These are phyloP conservation scores for Blastobasis lacticolella DNA, from an alignment of 2,888 invertebrate genomes.

Conservation along the genomic window DNA sequence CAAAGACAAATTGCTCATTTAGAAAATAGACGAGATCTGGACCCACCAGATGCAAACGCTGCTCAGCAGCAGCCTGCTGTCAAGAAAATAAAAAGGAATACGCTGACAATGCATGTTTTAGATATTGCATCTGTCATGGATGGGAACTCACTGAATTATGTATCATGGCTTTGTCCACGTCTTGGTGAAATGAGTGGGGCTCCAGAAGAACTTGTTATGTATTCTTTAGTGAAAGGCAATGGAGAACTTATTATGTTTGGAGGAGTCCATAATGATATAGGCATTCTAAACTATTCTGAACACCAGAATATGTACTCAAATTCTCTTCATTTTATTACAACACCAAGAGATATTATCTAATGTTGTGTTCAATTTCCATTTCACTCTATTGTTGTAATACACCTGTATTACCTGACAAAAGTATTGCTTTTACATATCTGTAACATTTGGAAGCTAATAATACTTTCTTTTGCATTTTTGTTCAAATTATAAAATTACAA, in stretches of 20 bases:
- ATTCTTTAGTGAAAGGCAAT: constrained; percentile 90
- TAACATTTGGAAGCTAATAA: too few species aligned
- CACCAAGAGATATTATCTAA: constrained; percentile 80
- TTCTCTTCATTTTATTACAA: constrained; percentile 83
- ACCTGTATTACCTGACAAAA: too few species aligned
- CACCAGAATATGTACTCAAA: constrained; percentile 82
- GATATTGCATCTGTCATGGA: constrained; percentile 84
- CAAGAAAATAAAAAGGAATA: constrained; percentile 78
- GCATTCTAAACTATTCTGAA: constrained; percentile 73
- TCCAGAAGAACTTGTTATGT: constrained; percentile 93
- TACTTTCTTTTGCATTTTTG: too few species aligned
- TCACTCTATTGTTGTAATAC: too few species aligned
- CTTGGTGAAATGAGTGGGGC: constrained; percentile 78
- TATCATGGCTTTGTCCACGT: constrained; percentile 81
- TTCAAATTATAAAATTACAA: constrained; percentile 8
- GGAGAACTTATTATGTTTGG: constrained; percentile 97
- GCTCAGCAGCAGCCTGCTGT: constrained; percentile 55
- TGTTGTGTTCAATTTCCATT: too few species aligned
- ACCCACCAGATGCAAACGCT: constrained; percentile 41
- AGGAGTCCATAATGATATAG: constrained; percentile 90
- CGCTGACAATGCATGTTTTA: constrained; percentile 88
- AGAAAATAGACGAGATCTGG: constrained; percentile 52
- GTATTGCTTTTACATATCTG: too few species aligned
- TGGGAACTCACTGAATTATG: constrained; percentile 76
- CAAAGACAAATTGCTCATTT: constrained; percentile 63